These are phyloP conservation scores for Hystrix brachyura DNA, from an alignment of 2,113 vertebrate genomes.

Conservation along the genomic window DNA sequence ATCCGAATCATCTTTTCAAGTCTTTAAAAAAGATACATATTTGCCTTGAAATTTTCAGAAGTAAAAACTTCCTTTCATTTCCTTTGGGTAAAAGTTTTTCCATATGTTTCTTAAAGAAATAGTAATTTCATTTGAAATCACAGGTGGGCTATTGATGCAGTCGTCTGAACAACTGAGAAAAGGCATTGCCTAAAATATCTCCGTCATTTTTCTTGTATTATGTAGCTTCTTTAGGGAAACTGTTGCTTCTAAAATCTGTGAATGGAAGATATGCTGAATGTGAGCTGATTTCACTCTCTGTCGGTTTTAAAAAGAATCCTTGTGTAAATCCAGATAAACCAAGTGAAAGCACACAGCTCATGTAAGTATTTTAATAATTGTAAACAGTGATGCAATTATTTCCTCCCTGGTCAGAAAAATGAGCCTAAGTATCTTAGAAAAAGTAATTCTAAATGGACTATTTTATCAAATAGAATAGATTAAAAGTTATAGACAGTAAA, in stretches of 20 bases:
- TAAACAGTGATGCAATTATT: conserved; percentile 20
- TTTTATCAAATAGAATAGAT: conserved; percentile 8
- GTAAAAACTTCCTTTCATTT: neutral
- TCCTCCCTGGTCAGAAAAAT: conserved; percentile 30
- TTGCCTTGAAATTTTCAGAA: neutral
- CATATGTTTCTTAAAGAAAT: neutral
- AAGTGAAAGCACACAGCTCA: neutral
- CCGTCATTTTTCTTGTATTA: neutral
- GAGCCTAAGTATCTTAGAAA: neutral
- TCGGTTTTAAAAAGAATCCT: neutral
- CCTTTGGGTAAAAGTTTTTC: neutral
- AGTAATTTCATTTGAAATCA: neutral
- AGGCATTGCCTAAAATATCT: neutral
- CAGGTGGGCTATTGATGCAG: neutral
- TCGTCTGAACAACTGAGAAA: neutral
- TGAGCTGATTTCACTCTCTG: neutral
- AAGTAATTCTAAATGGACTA: neutral
- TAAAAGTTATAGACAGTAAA: neutral
- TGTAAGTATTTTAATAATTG: conserved; percentile 71
- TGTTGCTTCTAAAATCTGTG: neutral
- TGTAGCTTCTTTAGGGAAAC: neutral
- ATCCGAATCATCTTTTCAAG: neutral
- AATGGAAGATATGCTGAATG: neutral
- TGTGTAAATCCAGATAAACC: neutral
- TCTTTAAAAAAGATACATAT: neutral